Evolutionary conservation across 1,140 invertebrate genomes (phyloP).

Genomic region (Micrasema minimum): DNA sequence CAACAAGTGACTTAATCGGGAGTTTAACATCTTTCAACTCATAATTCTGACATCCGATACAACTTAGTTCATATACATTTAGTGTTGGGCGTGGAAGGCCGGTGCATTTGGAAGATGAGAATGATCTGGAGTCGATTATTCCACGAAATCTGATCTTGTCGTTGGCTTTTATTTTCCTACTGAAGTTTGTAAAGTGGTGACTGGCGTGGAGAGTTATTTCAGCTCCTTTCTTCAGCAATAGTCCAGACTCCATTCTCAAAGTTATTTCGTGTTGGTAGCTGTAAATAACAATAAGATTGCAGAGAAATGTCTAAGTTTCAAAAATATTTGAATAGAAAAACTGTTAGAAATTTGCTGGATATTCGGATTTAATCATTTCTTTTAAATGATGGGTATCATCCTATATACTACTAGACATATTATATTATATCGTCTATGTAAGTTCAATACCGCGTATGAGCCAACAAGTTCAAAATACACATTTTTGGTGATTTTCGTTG

Average conservation of each 20-base stretch:
- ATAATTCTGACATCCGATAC: conserved; percentile 72
- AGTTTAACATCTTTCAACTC: conserved; percentile 67
- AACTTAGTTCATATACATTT: conserved; percentile 73
- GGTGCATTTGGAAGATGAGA: conserved; percentile 58
- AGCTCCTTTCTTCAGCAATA: conserved; percentile 71
- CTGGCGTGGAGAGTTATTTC: conserved; percentile 71
- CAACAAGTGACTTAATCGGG: conserved; percentile 59
- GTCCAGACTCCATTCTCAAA: conserved; percentile 75
- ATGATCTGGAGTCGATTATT: conserved; percentile 62
- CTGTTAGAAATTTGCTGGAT: too few relatives aligned
- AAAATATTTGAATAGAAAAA: too few relatives aligned
- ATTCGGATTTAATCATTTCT: too few relatives aligned
- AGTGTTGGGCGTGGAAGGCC: conserved; percentile 69
- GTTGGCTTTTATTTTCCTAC: conserved; percentile 70
- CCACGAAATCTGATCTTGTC: conserved; percentile 81
- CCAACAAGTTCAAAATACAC: too few relatives aligned
- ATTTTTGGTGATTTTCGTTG: too few relatives aligned
- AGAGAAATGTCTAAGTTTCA: too few relatives aligned
- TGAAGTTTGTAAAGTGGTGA: conserved; percentile 78
- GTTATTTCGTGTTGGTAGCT: conserved; percentile 77
- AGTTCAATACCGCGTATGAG: too few relatives aligned
- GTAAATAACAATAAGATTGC: too few relatives aligned
- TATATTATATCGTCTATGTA: too few relatives aligned
- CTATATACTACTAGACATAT: too few relatives aligned
- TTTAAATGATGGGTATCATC: too few relatives aligned